Conservation (phyloP, 2,888 invertebrate species). For the Drosophila borealis region DNA sequence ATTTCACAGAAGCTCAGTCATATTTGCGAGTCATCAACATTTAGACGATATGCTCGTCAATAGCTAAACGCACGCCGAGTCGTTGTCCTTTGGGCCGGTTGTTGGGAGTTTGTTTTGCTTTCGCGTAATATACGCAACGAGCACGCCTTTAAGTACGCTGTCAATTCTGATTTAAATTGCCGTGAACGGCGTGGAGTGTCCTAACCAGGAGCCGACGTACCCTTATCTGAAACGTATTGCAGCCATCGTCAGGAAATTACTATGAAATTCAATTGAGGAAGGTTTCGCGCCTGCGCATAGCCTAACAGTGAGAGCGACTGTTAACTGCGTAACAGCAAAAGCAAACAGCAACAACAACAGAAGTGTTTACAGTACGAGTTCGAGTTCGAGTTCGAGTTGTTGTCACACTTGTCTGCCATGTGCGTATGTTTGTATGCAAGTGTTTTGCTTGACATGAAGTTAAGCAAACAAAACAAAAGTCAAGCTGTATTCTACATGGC, state of each 20-base stretch:
- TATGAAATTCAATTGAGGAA: conserved; percentile 67
- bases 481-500: conserved; percentile 56
- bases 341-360: background rate
- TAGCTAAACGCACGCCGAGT: conserved; percentile 46
- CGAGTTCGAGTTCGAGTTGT: conserved; percentile 20
- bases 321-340: conserved; percentile 13
- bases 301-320: conserved; percentile 35
- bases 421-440: conserved; percentile 9
- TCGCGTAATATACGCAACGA: conserved; percentile 53
- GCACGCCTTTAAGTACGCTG: conserved; percentile 26
- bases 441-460: conserved; percentile 67
- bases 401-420: background rate
- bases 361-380: conserved; percentile 4
- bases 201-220: conserved; percentile 63
- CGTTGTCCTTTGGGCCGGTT: conserved; percentile 63
- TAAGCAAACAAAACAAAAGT: conserved; percentile 76
- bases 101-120: conserved; percentile 61
- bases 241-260: conserved; percentile 63
- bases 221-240: conserved; percentile 74
- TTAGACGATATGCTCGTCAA: conserved; percentile 33
- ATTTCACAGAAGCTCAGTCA: conserved; percentile 14
- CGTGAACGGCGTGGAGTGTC: conserved; percentile 47
- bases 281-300: conserved; percentile 58
- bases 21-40: conserved; percentile 32
- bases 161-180: conserved; percentile 32